phyloP scores from a whole-genome alignment of 1,140 invertebrate genomes.

The Helicoverpa armigera region DNA sequence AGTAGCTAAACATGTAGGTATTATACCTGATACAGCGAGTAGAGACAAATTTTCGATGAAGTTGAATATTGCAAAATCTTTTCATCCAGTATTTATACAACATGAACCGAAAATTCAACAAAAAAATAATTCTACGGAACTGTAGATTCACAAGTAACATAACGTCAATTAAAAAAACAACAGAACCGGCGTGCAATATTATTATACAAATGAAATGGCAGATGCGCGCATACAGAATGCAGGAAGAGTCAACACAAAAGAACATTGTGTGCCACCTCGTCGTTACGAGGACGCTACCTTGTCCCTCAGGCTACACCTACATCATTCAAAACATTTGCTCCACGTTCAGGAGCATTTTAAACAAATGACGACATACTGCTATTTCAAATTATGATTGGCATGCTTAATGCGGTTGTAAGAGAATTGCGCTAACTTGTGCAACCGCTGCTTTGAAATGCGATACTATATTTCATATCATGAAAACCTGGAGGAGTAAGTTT shows the following conservation, averaged over 20 bases:
- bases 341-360: constrained; percentile 1
- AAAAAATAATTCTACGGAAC: too few species aligned
- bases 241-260: constrained; percentile 53
- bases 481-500: too few species aligned
- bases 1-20: too few species aligned
- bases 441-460: neutral
- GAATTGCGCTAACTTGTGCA: neutral
- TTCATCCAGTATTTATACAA: too few species aligned
- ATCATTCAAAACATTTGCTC: constrained; percentile 33
- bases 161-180: constrained; percentile 28
- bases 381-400: constrained; percentile 31
- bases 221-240: constrained; percentile 54
- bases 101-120: too few species aligned
- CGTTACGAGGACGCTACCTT: constrained; percentile 46
- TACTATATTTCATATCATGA: too few species aligned
- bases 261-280: constrained; percentile 52
- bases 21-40: too few species aligned
- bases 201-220: constrained; percentile 50
- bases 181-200: constrained; percentile 20
- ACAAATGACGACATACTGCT: neutral
- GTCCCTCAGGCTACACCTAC: neutral
- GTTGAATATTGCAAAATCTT: too few species aligned
- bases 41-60: too few species aligned
- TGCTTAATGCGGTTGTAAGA: neutral
- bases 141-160: too few species aligned